Percentiles rank a stretch among this genome's conserved stretches.
phyloP scores from a whole-genome alignment of 2,888 invertebrate genomes.

The Phymatocera aterrima region DNA sequence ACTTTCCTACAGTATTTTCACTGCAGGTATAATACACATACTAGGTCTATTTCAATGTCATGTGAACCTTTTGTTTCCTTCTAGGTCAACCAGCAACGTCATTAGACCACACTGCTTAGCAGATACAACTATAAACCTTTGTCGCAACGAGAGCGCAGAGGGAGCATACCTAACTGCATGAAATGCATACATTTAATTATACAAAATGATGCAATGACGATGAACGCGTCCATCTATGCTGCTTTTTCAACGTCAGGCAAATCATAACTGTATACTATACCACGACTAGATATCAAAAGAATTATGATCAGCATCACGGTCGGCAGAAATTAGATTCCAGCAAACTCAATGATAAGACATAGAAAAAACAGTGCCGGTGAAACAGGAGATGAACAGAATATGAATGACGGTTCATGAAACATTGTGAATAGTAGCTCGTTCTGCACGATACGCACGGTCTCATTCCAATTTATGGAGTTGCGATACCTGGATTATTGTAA shows the following conservation, averaged over 20 bases:
- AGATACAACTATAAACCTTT: constrained; percentile 22
- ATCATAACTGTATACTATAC: no score
- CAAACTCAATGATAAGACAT: background rate
- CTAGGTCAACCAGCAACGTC: constrained; percentile 42
- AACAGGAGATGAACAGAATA: no score
- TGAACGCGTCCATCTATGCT: background rate
- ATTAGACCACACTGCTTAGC: constrained; percentile 11
- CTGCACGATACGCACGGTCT: no score
- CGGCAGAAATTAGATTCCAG: background rate
- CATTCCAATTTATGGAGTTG: background rate
- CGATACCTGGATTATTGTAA: background rate
- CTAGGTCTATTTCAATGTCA: constrained; percentile 19
- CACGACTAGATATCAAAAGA: background rate
- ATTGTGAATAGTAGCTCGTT: no score
- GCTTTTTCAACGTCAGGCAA: background rate
- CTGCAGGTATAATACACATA: constrained; percentile 6
- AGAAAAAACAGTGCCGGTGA: no score
- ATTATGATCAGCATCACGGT: background rate
- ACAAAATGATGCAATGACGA: background rate
- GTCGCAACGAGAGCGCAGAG: constrained; percentile 3
- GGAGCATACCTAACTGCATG: background rate
- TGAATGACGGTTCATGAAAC: no score
- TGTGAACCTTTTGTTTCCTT: constrained; percentile 41
- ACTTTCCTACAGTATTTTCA: constrained; percentile 14
- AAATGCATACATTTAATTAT: background rate